These are phyloP conservation scores for Lathamus discolor DNA, from an alignment of 2,113 vertebrate species.

Conservation along the genomic window DNA sequence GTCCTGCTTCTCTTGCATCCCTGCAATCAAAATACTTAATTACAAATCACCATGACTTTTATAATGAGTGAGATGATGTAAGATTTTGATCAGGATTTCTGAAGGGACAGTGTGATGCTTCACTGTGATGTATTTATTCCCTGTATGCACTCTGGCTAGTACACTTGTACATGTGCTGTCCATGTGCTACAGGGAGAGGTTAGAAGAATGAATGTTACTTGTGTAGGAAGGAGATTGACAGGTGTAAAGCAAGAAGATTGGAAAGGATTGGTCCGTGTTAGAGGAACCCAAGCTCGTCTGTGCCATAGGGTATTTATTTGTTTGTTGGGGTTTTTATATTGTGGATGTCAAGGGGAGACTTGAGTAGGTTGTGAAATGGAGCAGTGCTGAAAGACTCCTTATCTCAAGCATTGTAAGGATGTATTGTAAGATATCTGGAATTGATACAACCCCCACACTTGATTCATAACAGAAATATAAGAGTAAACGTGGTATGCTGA, in stretches of 20 bases:
- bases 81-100: neutral
- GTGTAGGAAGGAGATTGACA: neutral
- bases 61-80: neutral
- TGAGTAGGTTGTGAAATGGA: neutral
- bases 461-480: neutral
- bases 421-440: neutral
- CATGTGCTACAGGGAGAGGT: neutral
- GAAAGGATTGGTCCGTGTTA: neutral
- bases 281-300: neutral
- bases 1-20: neutral
- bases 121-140: neutral
- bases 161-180: fast-evolving
- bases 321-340: neutral
- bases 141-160: neutral
- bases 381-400: neutral
- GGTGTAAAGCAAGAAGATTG: neutral
- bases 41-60: neutral
- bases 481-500: neutral
- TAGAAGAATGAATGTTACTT: neutral
- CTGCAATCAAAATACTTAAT: neutral
- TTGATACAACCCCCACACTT: neutral
- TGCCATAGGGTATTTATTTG: neutral
- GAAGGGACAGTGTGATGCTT: neutral
- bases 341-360: neutral
- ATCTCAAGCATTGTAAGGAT: neutral